Percentiles rank a stretch among this genome's conserved stretches.
phyloP scores from a whole-genome alignment of 2,888 invertebrate genomes.

The Ophion ventricosus region DNA sequence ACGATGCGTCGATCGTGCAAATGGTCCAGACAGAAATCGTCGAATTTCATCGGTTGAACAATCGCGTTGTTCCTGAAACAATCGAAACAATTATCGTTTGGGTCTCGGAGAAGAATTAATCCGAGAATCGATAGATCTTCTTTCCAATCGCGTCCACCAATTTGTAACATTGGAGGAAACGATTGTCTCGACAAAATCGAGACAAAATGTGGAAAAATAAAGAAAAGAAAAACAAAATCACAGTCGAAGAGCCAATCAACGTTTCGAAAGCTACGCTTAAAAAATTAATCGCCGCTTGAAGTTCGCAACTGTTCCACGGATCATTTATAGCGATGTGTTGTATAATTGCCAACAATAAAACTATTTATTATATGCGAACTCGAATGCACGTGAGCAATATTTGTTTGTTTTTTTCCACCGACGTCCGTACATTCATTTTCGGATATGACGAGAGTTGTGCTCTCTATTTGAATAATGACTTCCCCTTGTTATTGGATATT shows the following conservation, averaged over 20 bases:
- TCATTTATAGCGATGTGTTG: conserved; percentile 79
- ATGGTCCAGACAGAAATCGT: conserved; percentile 6
- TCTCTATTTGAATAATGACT: too few relatives aligned
- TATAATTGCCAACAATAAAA: conserved; percentile 81
- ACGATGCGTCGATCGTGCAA: neutral
- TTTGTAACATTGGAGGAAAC: neutral
- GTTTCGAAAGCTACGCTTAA: conserved; percentile 65
- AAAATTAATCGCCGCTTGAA: conserved; percentile 80
- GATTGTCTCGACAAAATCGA: neutral
- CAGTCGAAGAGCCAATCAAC: conserved; percentile 46
- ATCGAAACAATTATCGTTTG: neutral
- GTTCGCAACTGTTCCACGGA: conserved; percentile 79
- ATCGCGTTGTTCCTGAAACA: conserved; percentile 1
- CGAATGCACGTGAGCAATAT: conserved; percentile 19
- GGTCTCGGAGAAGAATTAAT: neutral
- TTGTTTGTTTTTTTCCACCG: conserved; percentile 2
- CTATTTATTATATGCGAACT: conserved; percentile 80
- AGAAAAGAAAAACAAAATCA: conserved; percentile 1
- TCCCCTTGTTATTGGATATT: too few relatives aligned
- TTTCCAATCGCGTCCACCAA: neutral
- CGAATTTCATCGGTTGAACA: neutral
- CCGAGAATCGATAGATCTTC: neutral
- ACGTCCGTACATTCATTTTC: neutral
- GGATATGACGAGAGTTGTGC: neutral
- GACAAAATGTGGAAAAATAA: neutral